phyloP scores from a whole-genome alignment of 2,797 vertebrate genomes.

The Ptychadena robeensis region DNA sequence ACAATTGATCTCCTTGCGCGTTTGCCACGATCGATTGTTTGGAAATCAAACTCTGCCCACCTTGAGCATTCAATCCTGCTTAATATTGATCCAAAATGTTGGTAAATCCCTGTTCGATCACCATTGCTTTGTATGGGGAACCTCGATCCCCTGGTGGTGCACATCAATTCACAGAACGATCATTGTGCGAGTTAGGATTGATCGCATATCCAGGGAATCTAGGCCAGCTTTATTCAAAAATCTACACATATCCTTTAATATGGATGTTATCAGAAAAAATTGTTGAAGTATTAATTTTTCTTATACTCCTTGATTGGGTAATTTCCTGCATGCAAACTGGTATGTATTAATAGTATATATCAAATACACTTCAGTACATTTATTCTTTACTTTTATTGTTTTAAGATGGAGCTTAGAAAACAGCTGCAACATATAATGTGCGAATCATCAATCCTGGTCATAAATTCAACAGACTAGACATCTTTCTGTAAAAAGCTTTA shows the following conservation, averaged over 20 bases:
- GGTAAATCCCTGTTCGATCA: too few relatives aligned
- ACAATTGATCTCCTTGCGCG: too few relatives aligned
- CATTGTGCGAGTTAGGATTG: too few relatives aligned
- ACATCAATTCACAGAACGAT: too few relatives aligned
- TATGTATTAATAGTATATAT: constrained; percentile 10
- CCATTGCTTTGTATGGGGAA: too few relatives aligned
- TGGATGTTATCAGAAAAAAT: background rate
- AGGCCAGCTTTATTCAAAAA: too few relatives aligned
- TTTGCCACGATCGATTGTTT: too few relatives aligned
- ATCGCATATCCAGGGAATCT: too few relatives aligned
- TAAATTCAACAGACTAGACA: constrained; percentile 41
- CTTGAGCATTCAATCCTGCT: too few relatives aligned
- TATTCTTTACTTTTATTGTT: constrained; percentile 3
- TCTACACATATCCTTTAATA: background rate
- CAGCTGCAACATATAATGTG: constrained; percentile 48
- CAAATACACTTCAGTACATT: constrained; percentile 13
- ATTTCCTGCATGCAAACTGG: background rate
- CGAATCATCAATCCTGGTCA: constrained; percentile 48
- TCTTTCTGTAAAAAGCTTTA: constrained; percentile 10
- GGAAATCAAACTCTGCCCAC: too few relatives aligned
- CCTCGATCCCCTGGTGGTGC: too few relatives aligned
- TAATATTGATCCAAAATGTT: too few relatives aligned
- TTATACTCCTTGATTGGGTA: constrained; percentile 2
- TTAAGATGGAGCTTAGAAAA: constrained; percentile 14
- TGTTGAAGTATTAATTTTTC: background rate